Percentiles rank a stretch among this genome's conserved stretches.
Evolutionary conservation across 1,140 invertebrate genomes (phyloP).

Genomic region (Drosophila chauvacae): DNA sequence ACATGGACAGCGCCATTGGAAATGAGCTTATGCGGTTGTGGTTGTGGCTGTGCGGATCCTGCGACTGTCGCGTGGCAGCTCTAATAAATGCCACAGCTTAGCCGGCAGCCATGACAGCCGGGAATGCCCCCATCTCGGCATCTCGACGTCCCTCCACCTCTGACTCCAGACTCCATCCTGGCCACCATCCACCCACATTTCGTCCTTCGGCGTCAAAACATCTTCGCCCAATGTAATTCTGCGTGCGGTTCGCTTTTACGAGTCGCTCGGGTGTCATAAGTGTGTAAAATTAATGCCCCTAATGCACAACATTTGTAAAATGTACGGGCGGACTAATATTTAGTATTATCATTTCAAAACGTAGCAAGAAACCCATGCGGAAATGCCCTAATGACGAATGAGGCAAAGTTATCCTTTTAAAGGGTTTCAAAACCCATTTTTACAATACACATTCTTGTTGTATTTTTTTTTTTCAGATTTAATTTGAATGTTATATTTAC

Average conservation of each 20-base stretch:
- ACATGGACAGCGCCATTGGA: conserved; percentile 75
- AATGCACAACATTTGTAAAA: conserved; percentile 80
- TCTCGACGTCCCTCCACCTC: background rate
- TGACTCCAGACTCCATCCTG: background rate
- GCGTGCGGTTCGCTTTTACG: conserved; percentile 73
- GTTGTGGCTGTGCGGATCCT: conserved; percentile 44
- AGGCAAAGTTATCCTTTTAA: background rate
- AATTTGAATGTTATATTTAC: background rate
- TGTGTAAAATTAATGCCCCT: conserved; percentile 77
- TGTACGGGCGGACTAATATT: conserved; percentile 40
- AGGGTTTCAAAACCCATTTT: background rate
- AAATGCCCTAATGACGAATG: background rate
- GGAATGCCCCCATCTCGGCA: conserved; percentile 10
- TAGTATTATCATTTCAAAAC: conserved; percentile 47
- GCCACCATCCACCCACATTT: background rate
- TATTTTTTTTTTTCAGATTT: background rate
- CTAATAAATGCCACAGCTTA: conserved; percentile 80
- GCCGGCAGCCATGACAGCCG: conserved; percentile 48
- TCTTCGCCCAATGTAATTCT: conserved; percentile 71
- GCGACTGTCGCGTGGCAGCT: conserved; percentile 69
- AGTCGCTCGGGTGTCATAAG: conserved; percentile 77
- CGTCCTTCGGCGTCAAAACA: conserved; percentile 26
- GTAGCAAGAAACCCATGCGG: background rate
- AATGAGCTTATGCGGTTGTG: conserved; percentile 74
- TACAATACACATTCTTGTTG: background rate